A percentile compares a stretch with the other conserved stretches of the same genome.
phyloP scores from a whole-genome alignment of 2,888 invertebrate species.

The Colostygia pectinataria region DNA sequence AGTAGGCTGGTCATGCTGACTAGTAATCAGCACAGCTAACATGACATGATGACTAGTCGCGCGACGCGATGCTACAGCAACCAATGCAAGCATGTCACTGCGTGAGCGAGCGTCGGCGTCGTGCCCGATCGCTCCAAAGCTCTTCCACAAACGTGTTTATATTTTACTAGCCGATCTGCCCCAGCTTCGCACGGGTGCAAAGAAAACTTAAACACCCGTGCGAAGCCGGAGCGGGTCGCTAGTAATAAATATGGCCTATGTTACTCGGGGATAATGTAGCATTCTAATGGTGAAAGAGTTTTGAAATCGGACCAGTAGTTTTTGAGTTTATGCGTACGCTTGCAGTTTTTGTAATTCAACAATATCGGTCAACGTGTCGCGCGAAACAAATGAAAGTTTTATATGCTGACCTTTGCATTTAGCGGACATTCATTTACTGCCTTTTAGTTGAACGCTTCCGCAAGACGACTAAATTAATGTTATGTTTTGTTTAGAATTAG shows the following conservation, averaged over 20 bases:
- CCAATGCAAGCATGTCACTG: conserved; percentile 37
- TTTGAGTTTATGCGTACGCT: conserved; percentile 23
- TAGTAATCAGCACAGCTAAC: conserved; percentile 7
- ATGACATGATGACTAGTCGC: conserved; percentile 9
- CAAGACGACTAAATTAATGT: not conserved
- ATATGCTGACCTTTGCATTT: conserved; percentile 7
- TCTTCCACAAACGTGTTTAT: conserved; percentile 29
- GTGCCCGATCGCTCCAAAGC: conserved; percentile 23
- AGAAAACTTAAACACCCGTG: no score
- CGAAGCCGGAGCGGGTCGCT: no score
- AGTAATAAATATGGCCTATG: no score
- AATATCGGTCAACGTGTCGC: conserved; percentile 26
- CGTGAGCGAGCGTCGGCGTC: conserved; percentile 32
- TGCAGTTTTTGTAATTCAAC: conserved; percentile 19
- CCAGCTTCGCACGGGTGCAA: no score
- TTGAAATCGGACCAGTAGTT: no score
- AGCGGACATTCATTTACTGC: not conserved
- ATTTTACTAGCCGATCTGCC: no score
- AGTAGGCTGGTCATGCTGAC: no score
- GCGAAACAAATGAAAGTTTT: conserved; percentile 16
- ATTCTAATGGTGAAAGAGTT: no score
- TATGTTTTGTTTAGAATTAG: no score
- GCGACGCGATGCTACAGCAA: conserved; percentile 20
- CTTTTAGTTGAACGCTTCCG: not conserved
- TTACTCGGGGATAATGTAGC: no score